Conservation (phyloP, 2,797 vertebrate genomes). For the Lepus oiostolus region DNA sequence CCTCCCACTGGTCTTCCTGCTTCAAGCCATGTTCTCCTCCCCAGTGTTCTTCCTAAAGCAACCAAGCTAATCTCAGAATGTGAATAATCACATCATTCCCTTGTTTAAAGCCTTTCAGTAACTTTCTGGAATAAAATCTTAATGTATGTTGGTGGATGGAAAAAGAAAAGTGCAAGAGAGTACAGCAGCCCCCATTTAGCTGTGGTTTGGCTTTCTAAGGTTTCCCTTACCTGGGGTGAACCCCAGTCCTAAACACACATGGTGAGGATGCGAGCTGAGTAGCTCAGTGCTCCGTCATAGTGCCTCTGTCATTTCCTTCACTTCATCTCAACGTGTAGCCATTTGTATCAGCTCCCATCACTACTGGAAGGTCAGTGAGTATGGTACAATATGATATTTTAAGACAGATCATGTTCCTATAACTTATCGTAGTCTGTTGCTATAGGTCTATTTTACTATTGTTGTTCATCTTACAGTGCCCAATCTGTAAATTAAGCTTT, state of each 20-base stretch:
- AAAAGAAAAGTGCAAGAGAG: background rate
- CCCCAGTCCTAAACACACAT: background rate
- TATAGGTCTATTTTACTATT: background rate
- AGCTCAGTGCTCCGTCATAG: background rate
- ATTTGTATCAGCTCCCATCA: background rate
- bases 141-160: background rate
- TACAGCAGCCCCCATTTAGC: background rate
- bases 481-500: background rate
- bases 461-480: background rate
- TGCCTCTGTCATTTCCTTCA: background rate
- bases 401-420: background rate
- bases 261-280: background rate
- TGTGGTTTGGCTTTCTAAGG: background rate
- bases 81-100: background rate
- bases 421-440: background rate
- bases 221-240: background rate
- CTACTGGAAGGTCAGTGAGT: background rate
- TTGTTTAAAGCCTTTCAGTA: constrained; percentile 27
- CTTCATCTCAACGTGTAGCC: background rate
- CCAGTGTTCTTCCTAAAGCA: background rate
- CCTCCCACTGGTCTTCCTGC: background rate
- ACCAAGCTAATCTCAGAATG: background rate
- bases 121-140: constrained; percentile 48
- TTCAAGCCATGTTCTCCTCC: background rate
- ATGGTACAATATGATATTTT: background rate